These are phyloP conservation scores for Nematostella vectensis DNA, from an alignment of 92 coral and sea anemone genomes.

Conservation along the genomic window DNA sequence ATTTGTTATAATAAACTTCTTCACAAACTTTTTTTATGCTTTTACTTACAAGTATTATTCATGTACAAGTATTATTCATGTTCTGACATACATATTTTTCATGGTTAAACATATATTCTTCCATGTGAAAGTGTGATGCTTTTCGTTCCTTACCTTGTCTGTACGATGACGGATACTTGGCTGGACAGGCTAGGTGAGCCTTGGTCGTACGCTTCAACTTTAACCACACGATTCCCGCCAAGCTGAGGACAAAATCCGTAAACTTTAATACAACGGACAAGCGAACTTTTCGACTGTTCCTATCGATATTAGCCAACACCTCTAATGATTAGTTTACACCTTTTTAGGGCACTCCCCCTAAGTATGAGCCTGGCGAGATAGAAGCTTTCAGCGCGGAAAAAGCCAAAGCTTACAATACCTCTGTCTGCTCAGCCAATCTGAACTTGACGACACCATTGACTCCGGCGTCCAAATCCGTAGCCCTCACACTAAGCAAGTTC, in stretches of 20 bases:
- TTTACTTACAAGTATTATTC: too few relatives aligned
- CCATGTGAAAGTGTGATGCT: too few relatives aligned
- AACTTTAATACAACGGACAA: not conserved
- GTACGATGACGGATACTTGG: conserved; percentile 47
- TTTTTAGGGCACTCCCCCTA: too few relatives aligned
- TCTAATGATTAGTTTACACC: too few relatives aligned
- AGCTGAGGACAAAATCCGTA: conserved; percentile 26
- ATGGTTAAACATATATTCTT: too few relatives aligned
- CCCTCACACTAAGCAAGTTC: conserved; percentile 47
- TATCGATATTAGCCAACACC: too few relatives aligned
- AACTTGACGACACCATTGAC: conserved; percentile 68
- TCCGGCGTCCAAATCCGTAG: conserved; percentile 73
- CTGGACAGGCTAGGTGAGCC: conserved; percentile 60
- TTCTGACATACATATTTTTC: not conserved
- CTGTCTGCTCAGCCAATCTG: conserved; percentile 55
- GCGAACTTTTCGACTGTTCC: too few relatives aligned
- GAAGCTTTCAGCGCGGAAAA: too few relatives aligned
- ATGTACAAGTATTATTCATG: too few relatives aligned
- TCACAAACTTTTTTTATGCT: too few relatives aligned
- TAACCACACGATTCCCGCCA: conserved; percentile 36
- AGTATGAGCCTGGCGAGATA: too few relatives aligned
- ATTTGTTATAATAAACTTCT: not conserved
- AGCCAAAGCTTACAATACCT: conserved; percentile 55
- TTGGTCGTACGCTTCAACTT: conserved; percentile 64
- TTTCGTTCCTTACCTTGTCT: conserved; percentile 34